phyloP scores from a whole-genome alignment of 2,113 vertebrate genomes.

The Dipodomys ordii region DNA sequence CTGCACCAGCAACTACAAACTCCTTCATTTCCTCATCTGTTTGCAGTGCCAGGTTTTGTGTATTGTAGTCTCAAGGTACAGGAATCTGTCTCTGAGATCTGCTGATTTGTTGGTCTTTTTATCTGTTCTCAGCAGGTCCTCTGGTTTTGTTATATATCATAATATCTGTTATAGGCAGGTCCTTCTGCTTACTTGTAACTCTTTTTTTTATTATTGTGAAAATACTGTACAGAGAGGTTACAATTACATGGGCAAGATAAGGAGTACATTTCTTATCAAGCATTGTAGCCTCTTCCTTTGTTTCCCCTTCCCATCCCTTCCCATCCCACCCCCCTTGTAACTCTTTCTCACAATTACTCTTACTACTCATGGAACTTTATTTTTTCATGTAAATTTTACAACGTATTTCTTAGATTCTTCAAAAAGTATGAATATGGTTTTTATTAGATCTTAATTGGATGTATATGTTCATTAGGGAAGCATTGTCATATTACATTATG shows the following conservation, averaged over 20 bases:
- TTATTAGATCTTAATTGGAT: constrained; percentile 13
- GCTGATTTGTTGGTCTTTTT: neutral
- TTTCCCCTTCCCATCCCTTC: no score
- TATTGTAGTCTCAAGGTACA: neutral
- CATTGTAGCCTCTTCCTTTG: no score
- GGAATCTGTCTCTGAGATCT: neutral
- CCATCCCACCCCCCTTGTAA: no score
- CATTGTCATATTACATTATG: neutral
- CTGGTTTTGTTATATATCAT: neutral
- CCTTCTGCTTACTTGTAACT: neutral
- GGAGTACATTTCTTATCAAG: no score
- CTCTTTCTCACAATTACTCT: neutral
- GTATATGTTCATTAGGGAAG: neutral
- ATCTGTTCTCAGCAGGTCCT: neutral
- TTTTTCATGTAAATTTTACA: constrained; percentile 11
- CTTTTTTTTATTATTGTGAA: no score
- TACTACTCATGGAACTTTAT: neutral
- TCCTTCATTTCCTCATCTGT: neutral
- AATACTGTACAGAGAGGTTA: no score
- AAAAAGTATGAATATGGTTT: neutral
- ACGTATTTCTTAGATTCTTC: neutral
- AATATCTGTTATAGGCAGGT: neutral
- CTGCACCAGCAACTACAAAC: neutral
- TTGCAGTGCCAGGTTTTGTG: neutral
- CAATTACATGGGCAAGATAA: no score